These are phyloP conservation scores for Poeciliopsis prolifica DNA, from an alignment of 2,113 vertebrate genomes.

Conservation along the genomic window DNA sequence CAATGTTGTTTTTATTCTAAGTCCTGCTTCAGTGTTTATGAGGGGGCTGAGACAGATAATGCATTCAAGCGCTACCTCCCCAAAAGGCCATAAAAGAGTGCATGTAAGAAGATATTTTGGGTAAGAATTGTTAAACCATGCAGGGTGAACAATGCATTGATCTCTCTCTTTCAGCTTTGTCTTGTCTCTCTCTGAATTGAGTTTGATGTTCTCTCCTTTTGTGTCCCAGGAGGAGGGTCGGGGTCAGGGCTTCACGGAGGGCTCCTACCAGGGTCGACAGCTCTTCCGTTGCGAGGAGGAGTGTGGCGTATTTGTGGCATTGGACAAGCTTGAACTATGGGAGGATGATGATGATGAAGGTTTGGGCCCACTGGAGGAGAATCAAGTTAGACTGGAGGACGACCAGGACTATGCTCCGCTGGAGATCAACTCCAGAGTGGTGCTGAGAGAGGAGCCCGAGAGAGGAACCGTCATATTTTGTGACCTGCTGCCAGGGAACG, in stretches of 20 bases:
- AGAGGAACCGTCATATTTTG: constrained; percentile 97
- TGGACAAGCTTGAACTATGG: constrained; percentile 95
- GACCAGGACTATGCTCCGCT: constrained; percentile 88
- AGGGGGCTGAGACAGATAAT: constrained; percentile 54
- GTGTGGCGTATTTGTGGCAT: constrained; percentile 95
- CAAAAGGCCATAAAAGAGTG: constrained; percentile 12
- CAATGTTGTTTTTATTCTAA: constrained; percentile 64
- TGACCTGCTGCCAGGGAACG: constrained; percentile 94
- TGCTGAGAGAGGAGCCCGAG: constrained; percentile 91
- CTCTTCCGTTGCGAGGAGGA: constrained; percentile 97
- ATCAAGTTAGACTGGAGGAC: constrained; percentile 86
- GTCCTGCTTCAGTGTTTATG: constrained; percentile 46
- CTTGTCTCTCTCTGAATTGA: constrained; percentile 15
- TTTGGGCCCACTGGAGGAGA: constrained; percentile 87
- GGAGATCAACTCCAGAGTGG: constrained; percentile 95
- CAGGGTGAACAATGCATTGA: constrained; percentile 35
- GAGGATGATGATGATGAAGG: constrained; percentile 83
- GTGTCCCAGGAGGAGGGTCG: constrained; percentile 91
- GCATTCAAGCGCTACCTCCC: constrained; percentile 33
- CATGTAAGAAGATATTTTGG: constrained; percentile 1
- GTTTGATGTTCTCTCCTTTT: constrained; percentile 7
- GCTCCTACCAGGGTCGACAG: constrained; percentile 95
- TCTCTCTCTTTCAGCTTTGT: constrained; percentile 28
- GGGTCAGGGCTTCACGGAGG: constrained; percentile 96
- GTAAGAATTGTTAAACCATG: constrained; percentile 14